These are phyloP conservation scores for Corythaixoides concolor DNA, from an alignment of 2,113 vertebrate genomes.

Conservation along the genomic window DNA sequence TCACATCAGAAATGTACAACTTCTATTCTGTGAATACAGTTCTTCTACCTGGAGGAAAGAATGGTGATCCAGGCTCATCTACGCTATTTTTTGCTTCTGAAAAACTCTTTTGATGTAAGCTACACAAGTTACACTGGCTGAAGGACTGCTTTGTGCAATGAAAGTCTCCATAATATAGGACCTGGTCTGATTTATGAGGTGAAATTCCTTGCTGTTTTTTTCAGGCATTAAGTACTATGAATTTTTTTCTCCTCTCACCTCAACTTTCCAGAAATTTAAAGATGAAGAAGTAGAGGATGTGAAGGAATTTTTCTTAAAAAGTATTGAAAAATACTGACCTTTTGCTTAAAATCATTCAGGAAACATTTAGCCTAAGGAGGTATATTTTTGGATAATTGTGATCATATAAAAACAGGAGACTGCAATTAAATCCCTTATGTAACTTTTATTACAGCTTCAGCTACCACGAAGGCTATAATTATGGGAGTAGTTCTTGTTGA, in stretches of 20 bases:
- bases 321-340: background rate
- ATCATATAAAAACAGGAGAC: conserved; percentile 4
- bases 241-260: background rate
- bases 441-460: conserved; percentile 37
- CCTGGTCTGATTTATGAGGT: background rate
- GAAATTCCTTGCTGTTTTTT: background rate
- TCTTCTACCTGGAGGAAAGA: background rate
- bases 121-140: background rate
- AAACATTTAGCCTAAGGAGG: background rate
- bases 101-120: background rate
- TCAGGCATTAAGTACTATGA: background rate
- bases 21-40: background rate
- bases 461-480: conserved; percentile 41
- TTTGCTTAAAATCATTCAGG: background rate
- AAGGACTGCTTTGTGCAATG: background rate
- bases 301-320: background rate
- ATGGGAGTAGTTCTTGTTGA: conserved; percentile 17
- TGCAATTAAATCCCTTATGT: conserved; percentile 35
- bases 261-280: background rate
- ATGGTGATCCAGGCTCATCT: background rate
- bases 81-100: background rate
- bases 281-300: background rate
- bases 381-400: conserved; percentile 43
- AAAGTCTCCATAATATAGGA: background rate
- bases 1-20: background rate